phyloP scores from a whole-genome alignment of 2,888 invertebrate species.

The Apamea sordens region DNA sequence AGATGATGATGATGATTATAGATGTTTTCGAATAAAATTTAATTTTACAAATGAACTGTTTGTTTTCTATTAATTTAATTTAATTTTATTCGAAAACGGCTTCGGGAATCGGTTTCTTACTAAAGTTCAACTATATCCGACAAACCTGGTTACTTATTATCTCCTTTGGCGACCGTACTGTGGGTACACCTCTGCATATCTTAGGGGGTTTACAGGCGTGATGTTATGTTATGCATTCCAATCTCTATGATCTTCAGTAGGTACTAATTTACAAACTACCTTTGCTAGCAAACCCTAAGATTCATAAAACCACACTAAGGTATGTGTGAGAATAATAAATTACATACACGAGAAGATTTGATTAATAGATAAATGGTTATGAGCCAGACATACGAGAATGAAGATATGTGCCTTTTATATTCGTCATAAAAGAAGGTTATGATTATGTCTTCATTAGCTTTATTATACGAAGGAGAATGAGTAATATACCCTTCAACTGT shows the following conservation, averaged over 20 bases:
- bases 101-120: too few relatives aligned
- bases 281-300: neutral
- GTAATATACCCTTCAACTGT: neutral
- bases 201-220: too few relatives aligned
- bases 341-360: constrained; percentile 10
- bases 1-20: too few relatives aligned
- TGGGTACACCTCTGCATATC: too few relatives aligned
- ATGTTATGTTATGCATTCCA: too few relatives aligned
- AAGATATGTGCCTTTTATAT: constrained; percentile 34
- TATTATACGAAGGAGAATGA: constrained; percentile 2
- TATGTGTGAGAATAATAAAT: constrained; percentile 32
- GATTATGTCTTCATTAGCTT: constrained; percentile 39
- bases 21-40: too few relatives aligned
- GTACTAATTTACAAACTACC: neutral
- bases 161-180: too few relatives aligned
- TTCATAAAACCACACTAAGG: constrained; percentile 7
- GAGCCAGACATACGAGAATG: constrained; percentile 10
- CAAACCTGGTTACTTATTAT: too few relatives aligned
- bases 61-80: too few relatives aligned
- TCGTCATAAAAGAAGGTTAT: constrained; percentile 37
- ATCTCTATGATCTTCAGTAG: neutral
- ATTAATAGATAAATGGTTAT: constrained; percentile 43
- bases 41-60: too few relatives aligned
- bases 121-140: too few relatives aligned
- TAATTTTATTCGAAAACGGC: too few relatives aligned